Percentiles rank a stretch among this genome's conserved stretches.
Evolutionary conservation across 2,113 vertebrate genomes (phyloP).

Genomic region (Machaerirhynchus nigripectus): DNA sequence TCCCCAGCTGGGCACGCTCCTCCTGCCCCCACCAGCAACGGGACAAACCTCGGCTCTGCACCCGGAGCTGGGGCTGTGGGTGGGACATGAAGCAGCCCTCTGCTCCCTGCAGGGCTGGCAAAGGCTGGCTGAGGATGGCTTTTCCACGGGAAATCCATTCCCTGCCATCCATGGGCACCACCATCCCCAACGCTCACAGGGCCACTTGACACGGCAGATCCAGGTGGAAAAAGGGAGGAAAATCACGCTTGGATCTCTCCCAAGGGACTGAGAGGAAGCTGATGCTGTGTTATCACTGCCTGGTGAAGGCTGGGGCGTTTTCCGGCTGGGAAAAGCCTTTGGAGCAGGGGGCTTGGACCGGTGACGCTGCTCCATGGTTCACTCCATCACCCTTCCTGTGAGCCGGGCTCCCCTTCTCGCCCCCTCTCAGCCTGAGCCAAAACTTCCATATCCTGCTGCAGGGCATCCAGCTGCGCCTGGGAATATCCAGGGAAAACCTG

Average conservation of each 20-base stretch:
- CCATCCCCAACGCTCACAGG: background rate
- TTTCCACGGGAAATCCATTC: background rate
- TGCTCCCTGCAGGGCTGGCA: background rate
- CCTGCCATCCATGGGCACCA: accelerated
- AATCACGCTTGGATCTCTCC: background rate
- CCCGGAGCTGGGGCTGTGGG: accelerated
- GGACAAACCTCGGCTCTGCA: background rate
- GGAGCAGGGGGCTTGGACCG: background rate
- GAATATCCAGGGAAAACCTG: background rate
- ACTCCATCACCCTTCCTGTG: background rate
- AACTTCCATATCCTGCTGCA: background rate
- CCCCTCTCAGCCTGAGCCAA: background rate
- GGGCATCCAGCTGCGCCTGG: background rate
- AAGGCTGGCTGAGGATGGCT: background rate
- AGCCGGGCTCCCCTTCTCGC: background rate
- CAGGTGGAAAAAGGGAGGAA: background rate
- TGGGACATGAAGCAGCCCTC: background rate
- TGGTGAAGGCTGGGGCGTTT: background rate
- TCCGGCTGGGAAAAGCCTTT: background rate
- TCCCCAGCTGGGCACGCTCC: background rate
- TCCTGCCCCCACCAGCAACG: background rate
- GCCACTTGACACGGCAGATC: accelerated
- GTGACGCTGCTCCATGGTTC: background rate
- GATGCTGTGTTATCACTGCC: accelerated
- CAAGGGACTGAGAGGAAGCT: background rate